phyloP scores from a whole-genome alignment of 2,113 vertebrate species.

The Chloebia gouldiae region DNA sequence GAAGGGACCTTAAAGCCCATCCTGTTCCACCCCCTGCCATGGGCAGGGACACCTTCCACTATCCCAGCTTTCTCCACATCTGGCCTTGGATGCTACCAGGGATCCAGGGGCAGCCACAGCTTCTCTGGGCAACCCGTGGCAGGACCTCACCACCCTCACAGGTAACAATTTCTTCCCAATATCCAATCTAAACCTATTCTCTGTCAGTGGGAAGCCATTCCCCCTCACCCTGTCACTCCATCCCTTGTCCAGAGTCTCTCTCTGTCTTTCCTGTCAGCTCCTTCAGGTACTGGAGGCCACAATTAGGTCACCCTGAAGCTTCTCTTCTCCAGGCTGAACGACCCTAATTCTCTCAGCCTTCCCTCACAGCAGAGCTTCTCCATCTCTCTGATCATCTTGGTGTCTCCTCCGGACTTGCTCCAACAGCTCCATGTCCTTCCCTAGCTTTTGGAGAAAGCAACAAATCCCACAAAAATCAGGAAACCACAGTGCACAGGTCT shows the following conservation, averaged over 20 bases:
- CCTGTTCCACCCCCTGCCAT: accelerated
- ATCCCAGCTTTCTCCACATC: accelerated
- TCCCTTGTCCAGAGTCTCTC: background rate
- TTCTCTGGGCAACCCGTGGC: background rate
- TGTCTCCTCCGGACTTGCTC: background rate
- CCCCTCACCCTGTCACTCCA: background rate
- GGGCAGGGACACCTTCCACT: background rate
- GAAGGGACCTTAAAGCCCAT: background rate
- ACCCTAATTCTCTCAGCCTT: background rate
- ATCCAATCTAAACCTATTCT: background rate
- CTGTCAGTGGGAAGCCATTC: background rate
- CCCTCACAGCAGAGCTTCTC: background rate
- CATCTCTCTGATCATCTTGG: background rate
- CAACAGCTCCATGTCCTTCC: background rate
- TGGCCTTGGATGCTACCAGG: background rate
- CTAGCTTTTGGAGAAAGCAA: background rate
- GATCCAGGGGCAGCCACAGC: background rate
- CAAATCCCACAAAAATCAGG: background rate
- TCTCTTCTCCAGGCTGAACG: background rate
- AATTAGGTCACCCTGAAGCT: background rate
- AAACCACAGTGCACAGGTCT: background rate
- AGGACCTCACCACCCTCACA: background rate
- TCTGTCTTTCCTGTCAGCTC: background rate
- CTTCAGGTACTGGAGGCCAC: background rate
- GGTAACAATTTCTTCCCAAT: background rate